Evolutionary conservation across 2,888 invertebrate genomes (phyloP).

Genomic region (Phoronis australis): DNA sequence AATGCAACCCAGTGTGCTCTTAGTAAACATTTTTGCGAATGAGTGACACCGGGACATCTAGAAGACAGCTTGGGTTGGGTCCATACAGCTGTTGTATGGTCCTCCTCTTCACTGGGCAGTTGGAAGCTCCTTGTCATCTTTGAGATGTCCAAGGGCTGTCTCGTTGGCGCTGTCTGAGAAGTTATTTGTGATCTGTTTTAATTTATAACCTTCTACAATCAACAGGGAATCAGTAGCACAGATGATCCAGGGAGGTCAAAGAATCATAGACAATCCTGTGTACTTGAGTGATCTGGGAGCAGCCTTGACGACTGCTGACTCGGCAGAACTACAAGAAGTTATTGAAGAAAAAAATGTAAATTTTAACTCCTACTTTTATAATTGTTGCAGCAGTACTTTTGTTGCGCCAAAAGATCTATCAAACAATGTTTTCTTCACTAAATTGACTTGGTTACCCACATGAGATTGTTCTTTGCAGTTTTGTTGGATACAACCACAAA

Average conservation of each 20-base stretch:
- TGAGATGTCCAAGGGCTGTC: no score
- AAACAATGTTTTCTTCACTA: neutral
- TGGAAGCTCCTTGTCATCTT: no score
- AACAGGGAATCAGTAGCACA: constrained; percentile 95
- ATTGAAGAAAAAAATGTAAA: constrained; percentile 90
- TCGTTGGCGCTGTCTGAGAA: no score
- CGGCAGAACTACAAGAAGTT: constrained; percentile 82
- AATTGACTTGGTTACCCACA: neutral
- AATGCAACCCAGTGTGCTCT: no score
- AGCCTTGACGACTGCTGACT: constrained; percentile 81
- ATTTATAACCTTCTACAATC: constrained; percentile 2
- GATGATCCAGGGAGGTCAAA: constrained; percentile 92
- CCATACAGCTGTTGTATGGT: no score
- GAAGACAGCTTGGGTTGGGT: no score
- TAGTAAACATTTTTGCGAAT: no score
- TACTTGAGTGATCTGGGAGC: constrained; percentile 93
- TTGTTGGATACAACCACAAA: neutral
- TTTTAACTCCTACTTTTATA: constrained; percentile 14
- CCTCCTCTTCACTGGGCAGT: no score
- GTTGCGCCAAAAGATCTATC: neutral
- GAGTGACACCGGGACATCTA: no score
- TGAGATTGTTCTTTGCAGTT: neutral
- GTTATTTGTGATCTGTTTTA: no score
- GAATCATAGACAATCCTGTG: constrained; percentile 96
- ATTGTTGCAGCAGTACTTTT: neutral